Base-by-base conservation (phyloP, 2,113 vertebrate species). In the Hydrolagus affinis region DNA sequence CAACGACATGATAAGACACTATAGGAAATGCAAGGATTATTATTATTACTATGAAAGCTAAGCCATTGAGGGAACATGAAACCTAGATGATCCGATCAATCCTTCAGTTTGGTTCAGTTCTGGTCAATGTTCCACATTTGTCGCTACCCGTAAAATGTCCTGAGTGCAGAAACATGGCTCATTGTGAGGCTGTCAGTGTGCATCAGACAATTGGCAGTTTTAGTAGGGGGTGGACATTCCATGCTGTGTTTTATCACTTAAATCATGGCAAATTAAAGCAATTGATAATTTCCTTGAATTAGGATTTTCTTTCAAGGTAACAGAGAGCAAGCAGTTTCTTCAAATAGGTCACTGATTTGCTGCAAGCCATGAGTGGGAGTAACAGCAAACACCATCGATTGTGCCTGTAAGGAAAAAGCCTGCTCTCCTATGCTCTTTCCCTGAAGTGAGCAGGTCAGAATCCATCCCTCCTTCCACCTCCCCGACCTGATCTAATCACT, bases 401-500 rank as follows among this genome's bases (percentile, higher is more conserved):
- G 62, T 21, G n/a, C 60, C 4, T 17, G 59, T 64, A 28, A n/a
- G 77, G 64, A 80, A n/a, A 56, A 32, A 64, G 57, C 64, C 59
- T 64, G 75, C 56, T 77, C 23, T 19, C 9, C 75, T 28, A n/a
- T 80, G 77, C 62, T 80, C 77, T 80, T 64, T 80, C 59, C 30
- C 23, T 64, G 23, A 57, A 30, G 23, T 64, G 28, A 64, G 17
- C 57, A 80, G 77, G 77, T 62, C 77, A 64, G 77, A 64, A 64
- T 25, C 28, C 23, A 80, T 80, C n/a, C 77, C 64, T 25, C 59
- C 57, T 66, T 80, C 28, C 77, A 80, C 30, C 64, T 80, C 57
- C 77, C 30, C 17, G 59, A 59, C 30, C 59, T 80, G 59, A 80
- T 64, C 60, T 80, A 80, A 80, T 80, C 77, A 64, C 59, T 17